These are phyloP conservation scores for Orchestes rusci DNA, from an alignment of 2,888 invertebrate species.

Conservation along the genomic window DNA sequence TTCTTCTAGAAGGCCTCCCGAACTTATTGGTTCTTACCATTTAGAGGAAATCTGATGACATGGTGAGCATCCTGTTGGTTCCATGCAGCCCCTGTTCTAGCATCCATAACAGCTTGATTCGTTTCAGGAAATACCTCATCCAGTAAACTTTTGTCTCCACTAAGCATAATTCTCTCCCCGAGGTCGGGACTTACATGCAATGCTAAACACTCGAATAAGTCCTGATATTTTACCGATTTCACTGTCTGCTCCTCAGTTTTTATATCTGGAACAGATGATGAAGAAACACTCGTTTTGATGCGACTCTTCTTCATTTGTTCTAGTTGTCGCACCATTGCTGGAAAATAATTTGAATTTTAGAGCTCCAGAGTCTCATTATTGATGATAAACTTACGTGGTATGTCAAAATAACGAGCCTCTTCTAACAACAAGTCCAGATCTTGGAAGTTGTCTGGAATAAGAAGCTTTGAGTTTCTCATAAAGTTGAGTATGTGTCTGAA, in stretches of 20 bases:
- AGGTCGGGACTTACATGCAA: constrained; percentile 75
- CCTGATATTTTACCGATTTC: constrained; percentile 31
- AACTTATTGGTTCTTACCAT: constrained; percentile 47
- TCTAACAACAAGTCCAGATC: constrained; percentile 82
- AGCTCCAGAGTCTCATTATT: neutral
- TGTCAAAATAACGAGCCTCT: constrained; percentile 87
- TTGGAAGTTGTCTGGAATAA: constrained; percentile 80
- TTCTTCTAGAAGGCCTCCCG: neutral
- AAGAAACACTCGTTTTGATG: constrained; percentile 49
- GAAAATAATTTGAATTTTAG: constrained; percentile 29
- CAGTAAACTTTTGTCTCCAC: constrained; percentile 68
- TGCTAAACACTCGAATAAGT: constrained; percentile 69
- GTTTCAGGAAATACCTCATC: constrained; percentile 69
- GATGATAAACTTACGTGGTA: constrained; percentile 65
- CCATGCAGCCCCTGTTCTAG: constrained; percentile 72
- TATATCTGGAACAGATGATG: neutral
- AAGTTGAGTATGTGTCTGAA: constrained; percentile 97
- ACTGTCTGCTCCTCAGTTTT: neutral
- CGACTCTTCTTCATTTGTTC: constrained; percentile 67
- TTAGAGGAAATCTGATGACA: constrained; percentile 78
- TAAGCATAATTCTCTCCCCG: constrained; percentile 74
- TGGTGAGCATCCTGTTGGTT: constrained; percentile 71
- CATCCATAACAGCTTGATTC: constrained; percentile 71
- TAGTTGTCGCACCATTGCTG: constrained; percentile 67
- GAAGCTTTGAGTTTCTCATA: constrained; percentile 81